Evolutionary conservation across 2,113 vertebrate genomes (phyloP).

Genomic region (Arizona elegans): DNA sequence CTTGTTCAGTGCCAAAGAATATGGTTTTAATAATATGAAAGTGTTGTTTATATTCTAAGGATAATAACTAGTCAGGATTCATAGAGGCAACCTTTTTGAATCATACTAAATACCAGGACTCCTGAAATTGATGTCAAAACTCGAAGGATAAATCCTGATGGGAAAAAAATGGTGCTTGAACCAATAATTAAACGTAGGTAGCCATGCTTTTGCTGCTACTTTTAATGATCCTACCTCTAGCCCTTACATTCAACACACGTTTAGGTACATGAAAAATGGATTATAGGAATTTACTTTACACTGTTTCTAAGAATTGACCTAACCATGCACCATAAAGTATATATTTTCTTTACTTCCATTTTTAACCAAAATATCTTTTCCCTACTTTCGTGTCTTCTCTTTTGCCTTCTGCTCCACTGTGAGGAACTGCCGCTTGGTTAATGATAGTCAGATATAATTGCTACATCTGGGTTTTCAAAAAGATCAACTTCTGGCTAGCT

Average conservation of each 20-base stretch:
- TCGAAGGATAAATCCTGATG: neutral
- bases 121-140: neutral
- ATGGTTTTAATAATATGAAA: neutral
- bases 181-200: neutral
- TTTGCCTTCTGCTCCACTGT: conserved; percentile 35
- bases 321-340: neutral
- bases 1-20: neutral
- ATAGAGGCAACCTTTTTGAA: neutral
- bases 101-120: neutral
- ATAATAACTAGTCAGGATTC: neutral
- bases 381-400: conserved; percentile 29
- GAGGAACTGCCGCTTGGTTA: conserved; percentile 34
- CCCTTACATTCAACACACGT: neutral
- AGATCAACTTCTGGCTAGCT: conserved; percentile 33
- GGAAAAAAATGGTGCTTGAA: neutral
- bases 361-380: conserved; percentile 2
- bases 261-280: neutral
- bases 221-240: neutral
- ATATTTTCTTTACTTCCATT: conserved; percentile 11
- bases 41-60: neutral
- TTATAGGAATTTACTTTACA: neutral
- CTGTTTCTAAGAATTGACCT: neutral
- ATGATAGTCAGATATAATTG: conserved; percentile 39
- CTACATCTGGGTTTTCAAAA: conserved; percentile 46
- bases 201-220: neutral